Percentiles rank a stretch among this genome's conserved stretches.
Evolutionary conservation across 2,113 vertebrate genomes (phyloP).

Genomic region (Eidolon helvum): DNA sequence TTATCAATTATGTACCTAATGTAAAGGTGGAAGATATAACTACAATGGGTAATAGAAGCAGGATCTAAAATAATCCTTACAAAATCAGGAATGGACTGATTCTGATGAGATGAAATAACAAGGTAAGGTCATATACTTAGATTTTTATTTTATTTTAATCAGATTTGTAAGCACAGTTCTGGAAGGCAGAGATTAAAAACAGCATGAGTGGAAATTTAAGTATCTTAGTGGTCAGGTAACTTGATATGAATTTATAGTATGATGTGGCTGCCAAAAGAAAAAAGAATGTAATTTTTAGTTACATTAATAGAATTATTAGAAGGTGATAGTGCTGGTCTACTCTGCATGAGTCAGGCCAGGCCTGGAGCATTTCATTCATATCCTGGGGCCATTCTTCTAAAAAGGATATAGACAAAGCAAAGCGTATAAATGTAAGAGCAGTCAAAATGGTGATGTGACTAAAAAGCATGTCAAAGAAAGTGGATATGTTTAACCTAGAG

Average conservation of each 20-base stretch:
- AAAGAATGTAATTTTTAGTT: constrained; percentile 20
- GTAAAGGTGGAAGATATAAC: constrained; percentile 12
- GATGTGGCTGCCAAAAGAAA: not conserved
- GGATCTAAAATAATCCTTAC: not conserved
- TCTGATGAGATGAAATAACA: constrained; percentile 8
- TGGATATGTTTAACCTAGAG: not conserved
- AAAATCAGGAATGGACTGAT: not conserved
- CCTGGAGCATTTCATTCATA: not conserved
- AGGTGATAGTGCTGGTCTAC: not conserved
- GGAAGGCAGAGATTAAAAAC: constrained; percentile 12
- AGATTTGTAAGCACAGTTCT: constrained; percentile 1
- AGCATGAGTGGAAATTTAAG: not conserved
- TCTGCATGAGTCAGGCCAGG: not conserved
- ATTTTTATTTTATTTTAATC: constrained; percentile 19
- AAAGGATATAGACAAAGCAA: not conserved
- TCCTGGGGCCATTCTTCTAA: not conserved
- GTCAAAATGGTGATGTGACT: not conserved
- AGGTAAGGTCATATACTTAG: not conserved
- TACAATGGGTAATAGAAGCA: not conserved
- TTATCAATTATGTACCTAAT: not conserved
- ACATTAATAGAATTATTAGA: not conserved
- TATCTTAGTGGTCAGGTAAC: constrained; percentile 20
- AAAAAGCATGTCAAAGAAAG: not conserved
- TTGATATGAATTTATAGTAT: not conserved
- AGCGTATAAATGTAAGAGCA: not conserved